phyloP scores from a whole-genome alignment of 2,888 invertebrate genomes.

The Ernsta delagoae region DNA sequence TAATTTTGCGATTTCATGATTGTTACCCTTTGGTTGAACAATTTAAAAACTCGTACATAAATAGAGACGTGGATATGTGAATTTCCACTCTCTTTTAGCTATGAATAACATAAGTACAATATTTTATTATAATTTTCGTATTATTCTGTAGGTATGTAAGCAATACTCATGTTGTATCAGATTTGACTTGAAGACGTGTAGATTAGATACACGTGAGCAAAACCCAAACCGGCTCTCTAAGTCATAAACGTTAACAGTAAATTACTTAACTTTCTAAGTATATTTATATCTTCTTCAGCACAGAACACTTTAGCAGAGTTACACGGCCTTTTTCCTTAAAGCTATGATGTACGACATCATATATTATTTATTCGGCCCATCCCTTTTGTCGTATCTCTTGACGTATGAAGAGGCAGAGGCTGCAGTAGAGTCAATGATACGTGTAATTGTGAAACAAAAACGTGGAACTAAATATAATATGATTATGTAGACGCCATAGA shows the following conservation, averaged over 20 bases:
- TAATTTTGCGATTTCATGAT: no score
- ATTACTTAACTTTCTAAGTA: neutral
- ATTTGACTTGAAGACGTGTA: no score
- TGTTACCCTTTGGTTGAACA: no score
- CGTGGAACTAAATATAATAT: no score
- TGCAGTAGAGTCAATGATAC: neutral
- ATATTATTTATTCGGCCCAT: slow-evolving; percentile 1
- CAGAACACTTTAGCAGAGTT: slow-evolving; percentile 3
- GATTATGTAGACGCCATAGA: no score
- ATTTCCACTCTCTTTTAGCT: no score
- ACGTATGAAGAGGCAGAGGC: neutral
- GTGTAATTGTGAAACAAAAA: neutral
- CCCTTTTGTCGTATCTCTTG: slow-evolving; percentile 1
- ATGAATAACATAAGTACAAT: no score
- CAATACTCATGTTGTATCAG: no score
- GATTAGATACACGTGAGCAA: neutral
- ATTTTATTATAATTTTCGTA: no score
- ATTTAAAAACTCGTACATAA: no score
- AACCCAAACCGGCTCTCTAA: neutral
- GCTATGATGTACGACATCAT: neutral
- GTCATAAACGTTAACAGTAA: neutral
- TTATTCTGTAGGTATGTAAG: no score
- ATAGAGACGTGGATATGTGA: no score
- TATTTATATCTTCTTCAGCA: neutral
- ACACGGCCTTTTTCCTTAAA: neutral